Base-by-base conservation (phyloP, 1,140 invertebrate species). In the Cherax destructor region DNA sequence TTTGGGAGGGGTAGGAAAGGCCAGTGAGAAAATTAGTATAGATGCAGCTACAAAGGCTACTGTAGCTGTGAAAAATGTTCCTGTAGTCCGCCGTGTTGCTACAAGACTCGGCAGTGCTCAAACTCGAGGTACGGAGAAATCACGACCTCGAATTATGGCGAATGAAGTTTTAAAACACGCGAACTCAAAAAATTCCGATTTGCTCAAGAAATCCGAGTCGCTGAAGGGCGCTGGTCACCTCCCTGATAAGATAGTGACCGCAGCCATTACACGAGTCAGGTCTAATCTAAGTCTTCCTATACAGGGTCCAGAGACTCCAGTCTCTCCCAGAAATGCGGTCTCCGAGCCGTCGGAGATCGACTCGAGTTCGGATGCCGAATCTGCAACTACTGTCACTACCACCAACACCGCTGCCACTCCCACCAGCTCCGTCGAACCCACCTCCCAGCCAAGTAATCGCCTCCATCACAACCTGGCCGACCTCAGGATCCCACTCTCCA, bases 211-310 rank as follows among this genome's bases (percentile, higher is more conserved):
- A 85, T 72, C 84, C 9, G 90, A 91, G 10, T 18, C 41, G 77
- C 47, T 80, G n/a, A 86, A 83, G 59, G 69, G 50, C 69, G 47
- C 79, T 11, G 80, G 84, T 30, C 83, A 83, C 47, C 90, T 91
- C 41, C 90, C 90, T 59, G 90, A 91, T 50, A 91, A 91, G 61
- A 78, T 87, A 56, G 90, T 91, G 78, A 91, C 84, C n/a, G 90
- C 90, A 3, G 85, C 90, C 78, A 91, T 91, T 50, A 91, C 83
- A 56, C 65, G 90, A 18, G 90, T 91, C 49, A 80, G 85, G 30
- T 91, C 90, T 21, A 91, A 91, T 69, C 84, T 91, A 41, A 91
- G 90, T 91, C 90, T 91, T 91, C 90, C 90, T 50, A 72, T 85
- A 30, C 90, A 86, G 79, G 80, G 84, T 16, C 84, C 85, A 4